Conservation (phyloP, 2,888 invertebrate species). For the Caenorhabditis panamensis region DNA sequence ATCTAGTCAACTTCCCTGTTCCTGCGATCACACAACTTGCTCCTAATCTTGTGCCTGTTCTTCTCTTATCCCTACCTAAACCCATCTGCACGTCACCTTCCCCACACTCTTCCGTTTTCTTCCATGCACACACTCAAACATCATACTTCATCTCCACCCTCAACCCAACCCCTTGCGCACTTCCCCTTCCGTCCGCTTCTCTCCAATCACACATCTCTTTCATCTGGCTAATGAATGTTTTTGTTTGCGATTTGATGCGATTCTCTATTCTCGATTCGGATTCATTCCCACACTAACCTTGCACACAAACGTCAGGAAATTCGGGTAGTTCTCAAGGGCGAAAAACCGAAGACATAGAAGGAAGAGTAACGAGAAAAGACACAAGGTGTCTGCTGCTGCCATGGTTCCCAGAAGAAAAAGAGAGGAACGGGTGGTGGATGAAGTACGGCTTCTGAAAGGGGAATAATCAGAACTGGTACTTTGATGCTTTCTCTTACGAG, state of each 20-base stretch:
- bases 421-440: constrained; percentile 74
- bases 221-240: constrained; percentile 49
- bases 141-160: constrained; percentile 11
- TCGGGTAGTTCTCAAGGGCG: constrained; percentile 64
- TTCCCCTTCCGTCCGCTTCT: constrained; percentile 9
- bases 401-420: constrained; percentile 76
- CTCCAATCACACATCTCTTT: constrained; percentile 33
- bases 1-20: no score
- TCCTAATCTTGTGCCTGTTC: neutral
- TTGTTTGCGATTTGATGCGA: no score
- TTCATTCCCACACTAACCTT: constrained; percentile 68
- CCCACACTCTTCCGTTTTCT: neutral
- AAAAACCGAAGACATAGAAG: constrained; percentile 72
- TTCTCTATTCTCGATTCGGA: neutral
- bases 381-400: constrained; percentile 77
- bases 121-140: constrained; percentile 5
- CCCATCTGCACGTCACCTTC: neutral
- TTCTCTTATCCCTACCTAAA: neutral
- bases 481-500: constrained; percentile 25
- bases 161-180: constrained; percentile 3
- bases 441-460: constrained; percentile 62
- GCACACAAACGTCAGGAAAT: constrained; percentile 73
- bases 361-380: constrained; percentile 71
- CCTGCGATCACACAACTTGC: no score
- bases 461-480: neutral